Base-by-base conservation (phyloP, 2,797 vertebrate genomes). In the Semaprochilodus insignis region DNA sequence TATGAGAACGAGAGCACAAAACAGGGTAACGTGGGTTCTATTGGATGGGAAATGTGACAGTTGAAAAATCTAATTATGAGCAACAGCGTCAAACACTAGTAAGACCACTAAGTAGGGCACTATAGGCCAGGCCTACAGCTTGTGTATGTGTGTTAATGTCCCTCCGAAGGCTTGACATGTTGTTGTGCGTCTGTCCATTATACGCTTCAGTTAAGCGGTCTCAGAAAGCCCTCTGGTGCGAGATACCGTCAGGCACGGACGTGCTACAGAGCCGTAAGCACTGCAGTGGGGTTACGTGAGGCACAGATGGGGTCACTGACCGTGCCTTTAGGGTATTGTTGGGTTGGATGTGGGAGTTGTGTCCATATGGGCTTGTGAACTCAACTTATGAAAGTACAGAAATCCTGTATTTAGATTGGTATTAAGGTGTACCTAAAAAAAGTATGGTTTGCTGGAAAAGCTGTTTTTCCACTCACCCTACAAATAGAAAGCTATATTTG, bases 181-280 rank as follows among this genome's bases (percentile, higher is more conserved):
- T 31, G 27, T 69, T 44, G 67, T 70, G 36, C 40, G n/a, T 70
- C 67, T 70, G 67, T 48, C 36, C 67, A 48, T 70, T 48, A 44
- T 15, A 70, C 21, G 40, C 67, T 70, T 70, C 67, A 48, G 19
- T 70, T 70, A 70, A 23, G 40, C 40, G 7, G n/a, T 6, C 40
- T 44, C 21, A 48, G 13, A 48, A 70, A 70, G 67, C 36, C 67
- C 67, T 23, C 67, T 48, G 67, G 67, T 23, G 21, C 25, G 21
- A 17, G 40, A 48, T 48, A 70, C 63, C 8, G 31, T 17, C 16
- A 17, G 31, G 31, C 31, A 66, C 21, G 31, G 15, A 34, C 16
- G 23, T 63, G 25, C 60, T 15, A 27, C 60, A 63, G 23, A 63
- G 16, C 15, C 4, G 60, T 2, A 31, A 63, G 25, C 60, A 4